Base-by-base conservation (phyloP, 2,888 invertebrate species). In the Acrobasis suavella region DNA sequence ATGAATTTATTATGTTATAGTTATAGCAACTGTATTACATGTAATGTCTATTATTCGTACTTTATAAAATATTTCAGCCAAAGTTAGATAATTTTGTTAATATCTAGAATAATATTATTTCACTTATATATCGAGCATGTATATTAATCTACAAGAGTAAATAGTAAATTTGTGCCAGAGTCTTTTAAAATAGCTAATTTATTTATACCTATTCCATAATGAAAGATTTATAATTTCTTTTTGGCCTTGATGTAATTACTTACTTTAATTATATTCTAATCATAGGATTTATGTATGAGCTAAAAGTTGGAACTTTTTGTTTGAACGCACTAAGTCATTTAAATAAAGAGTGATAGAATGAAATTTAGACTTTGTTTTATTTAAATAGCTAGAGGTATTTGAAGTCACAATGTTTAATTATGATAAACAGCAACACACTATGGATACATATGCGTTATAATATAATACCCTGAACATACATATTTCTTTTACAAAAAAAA, bases 271-370 rank as follows among this genome's bases (percentile, higher is more conserved):
- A 10, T 6, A 5, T 2, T 42, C 12, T 12, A 42, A 42, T 3
- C 14, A 14, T 42, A 42, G 42, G 14, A 42, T 42, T 42, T 14
- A 42, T 5, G 10, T 42, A 12, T 12, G 14, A 14, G 42, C 14
- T 22, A 22, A 42, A 14, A 6, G 12, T 46, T n/a, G 14, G n/a
- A 46, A 46, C 46, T 14, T 60, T 62, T 67, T 72, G 71, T 73
- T 80, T 80, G 73, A 75, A 82, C 79, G 77, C 70, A 79, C 83
- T 84, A 85, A 86, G 86, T 85, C 85, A 85, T 80, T 81, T 65
- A 62, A 66, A 65, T 70, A 64, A 65, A 51, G 52, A 69, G 67
- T 54, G 22, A 55, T 58, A 50, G 17, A 62, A 62, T 58, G 63
- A 64, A 22, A 1, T 39, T 38, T 52, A 22, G 5, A 7, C 32